A percentile compares a stretch with the other conserved stretches of the same genome.
Evolutionary conservation across 2,113 vertebrate species (phyloP).

Genomic region (Hippocampus comes): DNA sequence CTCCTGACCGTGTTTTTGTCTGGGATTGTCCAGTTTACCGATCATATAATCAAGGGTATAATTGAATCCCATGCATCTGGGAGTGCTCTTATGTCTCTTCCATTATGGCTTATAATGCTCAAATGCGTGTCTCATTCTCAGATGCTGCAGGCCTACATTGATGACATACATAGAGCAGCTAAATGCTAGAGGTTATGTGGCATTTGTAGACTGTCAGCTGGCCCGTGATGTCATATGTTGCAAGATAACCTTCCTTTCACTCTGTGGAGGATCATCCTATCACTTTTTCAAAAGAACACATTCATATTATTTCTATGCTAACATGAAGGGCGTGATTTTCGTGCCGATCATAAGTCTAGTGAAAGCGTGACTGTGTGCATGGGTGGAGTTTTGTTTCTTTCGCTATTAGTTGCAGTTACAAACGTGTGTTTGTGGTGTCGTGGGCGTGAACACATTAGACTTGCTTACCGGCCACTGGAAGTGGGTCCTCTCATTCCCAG

Average conservation of each 20-base stretch:
- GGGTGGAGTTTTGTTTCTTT: too few relatives aligned
- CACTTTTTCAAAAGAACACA: not conserved
- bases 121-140: slow-evolving; percentile 17
- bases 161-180: slow-evolving; percentile 36
- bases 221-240: not conserved
- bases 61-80: slow-evolving; percentile 67
- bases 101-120: slow-evolving; percentile 57
- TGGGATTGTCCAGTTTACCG: slow-evolving; percentile 57
- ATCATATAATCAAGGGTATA: slow-evolving; percentile 64
- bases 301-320: not conserved
- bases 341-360: too few relatives aligned
- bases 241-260: not conserved
- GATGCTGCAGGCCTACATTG: slow-evolving; percentile 26
- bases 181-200: slow-evolving; percentile 31
- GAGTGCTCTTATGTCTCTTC: slow-evolving; percentile 63
- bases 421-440: too few relatives aligned
- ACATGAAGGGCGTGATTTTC: too few relatives aligned
- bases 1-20: slow-evolving; percentile 56
- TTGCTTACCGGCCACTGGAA: too few relatives aligned
- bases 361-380: too few relatives aligned
- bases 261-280: not conserved
- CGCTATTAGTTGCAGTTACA: too few relatives aligned
- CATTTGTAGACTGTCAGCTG: not conserved
- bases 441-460: too few relatives aligned
- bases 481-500: too few relatives aligned